phyloP scores from a whole-genome alignment of 2,888 invertebrate species.

The Yponomeuta plumbellus region DNA sequence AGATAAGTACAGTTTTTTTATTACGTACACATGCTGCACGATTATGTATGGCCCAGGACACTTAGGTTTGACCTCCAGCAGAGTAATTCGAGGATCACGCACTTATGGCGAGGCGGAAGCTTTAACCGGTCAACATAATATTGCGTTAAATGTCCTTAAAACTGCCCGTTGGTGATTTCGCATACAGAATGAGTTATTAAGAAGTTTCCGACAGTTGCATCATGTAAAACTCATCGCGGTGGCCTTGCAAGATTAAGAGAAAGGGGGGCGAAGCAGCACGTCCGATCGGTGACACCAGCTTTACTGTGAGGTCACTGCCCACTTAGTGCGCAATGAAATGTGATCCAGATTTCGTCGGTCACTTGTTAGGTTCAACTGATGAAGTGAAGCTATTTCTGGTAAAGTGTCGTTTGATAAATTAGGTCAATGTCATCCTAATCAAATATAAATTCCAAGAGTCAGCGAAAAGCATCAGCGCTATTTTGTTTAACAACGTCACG shows the following conservation, averaged over 20 bases:
- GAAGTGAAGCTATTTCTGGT: not conserved
- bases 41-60: not conserved
- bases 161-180: slow-evolving; percentile 41
- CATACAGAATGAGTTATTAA: slow-evolving; percentile 51
- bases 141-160: slow-evolving; percentile 44
- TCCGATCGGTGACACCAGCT: slow-evolving; percentile 29
- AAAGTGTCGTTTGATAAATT: not conserved
- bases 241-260: slow-evolving; percentile 32
- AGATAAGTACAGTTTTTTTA: not conserved
- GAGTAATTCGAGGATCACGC: not conserved
- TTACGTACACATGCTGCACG: not conserved
- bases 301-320: not conserved
- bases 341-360: slow-evolving; percentile 23
- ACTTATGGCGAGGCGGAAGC: slow-evolving; percentile 31
- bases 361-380: not conserved
- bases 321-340: slow-evolving; percentile 25
- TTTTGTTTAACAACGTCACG: slow-evolving; percentile 36
- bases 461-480: slow-evolving; percentile 2
- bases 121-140: slow-evolving; percentile 29
- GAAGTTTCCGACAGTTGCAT: slow-evolving; percentile 46
- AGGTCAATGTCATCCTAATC: slow-evolving; percentile 5
- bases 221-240: slow-evolving; percentile 34
- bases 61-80: not conserved
- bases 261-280: slow-evolving; percentile 38
- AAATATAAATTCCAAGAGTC: not conserved